A percentile compares a stretch with the other conserved stretches of the same genome.
Evolutionary conservation across 2,113 vertebrate genomes (phyloP).

Genomic region (Malaclemys terrapin): DNA sequence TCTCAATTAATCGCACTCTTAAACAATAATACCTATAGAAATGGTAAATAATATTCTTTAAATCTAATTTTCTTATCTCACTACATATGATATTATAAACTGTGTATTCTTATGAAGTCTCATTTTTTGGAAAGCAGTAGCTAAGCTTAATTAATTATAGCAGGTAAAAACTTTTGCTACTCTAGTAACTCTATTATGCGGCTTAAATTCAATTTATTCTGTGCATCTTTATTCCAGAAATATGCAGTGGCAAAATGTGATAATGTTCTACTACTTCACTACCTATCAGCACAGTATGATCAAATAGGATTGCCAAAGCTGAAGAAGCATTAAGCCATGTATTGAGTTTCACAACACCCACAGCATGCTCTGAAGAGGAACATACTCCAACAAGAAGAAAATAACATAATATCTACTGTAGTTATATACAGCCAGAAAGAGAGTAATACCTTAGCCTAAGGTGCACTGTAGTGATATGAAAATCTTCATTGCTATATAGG

Average conservation of each 20-base stretch:
- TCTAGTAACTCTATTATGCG: background rate
- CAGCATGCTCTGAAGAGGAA: background rate
- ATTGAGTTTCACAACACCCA: background rate
- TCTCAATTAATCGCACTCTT: too few species aligned
- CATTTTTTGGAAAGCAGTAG: background rate
- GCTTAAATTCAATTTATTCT: background rate
- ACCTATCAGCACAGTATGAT: background rate
- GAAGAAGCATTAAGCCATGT: background rate
- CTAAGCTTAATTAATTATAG: background rate
- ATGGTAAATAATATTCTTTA: slow-evolving; percentile 3
- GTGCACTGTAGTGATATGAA: background rate
- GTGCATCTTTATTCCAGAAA: background rate
- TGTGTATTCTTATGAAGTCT: background rate
- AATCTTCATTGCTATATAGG: background rate
- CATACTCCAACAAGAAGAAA: slow-evolving; percentile 8
- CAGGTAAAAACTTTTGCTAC: background rate
- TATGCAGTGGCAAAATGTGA: background rate
- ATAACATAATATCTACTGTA: background rate
- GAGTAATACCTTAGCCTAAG: background rate
- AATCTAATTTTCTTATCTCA: background rate
- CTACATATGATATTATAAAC: background rate
- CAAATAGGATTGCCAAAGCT: background rate
- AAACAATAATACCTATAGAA: background rate
- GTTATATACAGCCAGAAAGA: background rate
- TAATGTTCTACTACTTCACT: background rate